phyloP scores from a whole-genome alignment of 2,113 vertebrate species.

The Lophius piscatorius region DNA sequence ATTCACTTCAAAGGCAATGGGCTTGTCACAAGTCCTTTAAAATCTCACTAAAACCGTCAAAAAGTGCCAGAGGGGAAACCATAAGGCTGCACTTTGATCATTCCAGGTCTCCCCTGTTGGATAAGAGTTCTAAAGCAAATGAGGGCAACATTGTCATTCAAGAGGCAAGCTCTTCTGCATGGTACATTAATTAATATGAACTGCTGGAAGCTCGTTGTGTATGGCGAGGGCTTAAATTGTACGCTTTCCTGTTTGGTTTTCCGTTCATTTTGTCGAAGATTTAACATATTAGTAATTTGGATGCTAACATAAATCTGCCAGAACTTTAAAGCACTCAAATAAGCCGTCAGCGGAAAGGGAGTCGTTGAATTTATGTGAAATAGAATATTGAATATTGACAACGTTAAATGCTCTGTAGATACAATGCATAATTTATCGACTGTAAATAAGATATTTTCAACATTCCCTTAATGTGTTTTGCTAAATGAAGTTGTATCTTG shows the following conservation, averaged over 20 bases:
- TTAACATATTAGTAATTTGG: conserved; percentile 13
- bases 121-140: conserved; percentile 65
- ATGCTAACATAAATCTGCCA: not conserved
- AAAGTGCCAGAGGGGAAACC: conserved; percentile 63
- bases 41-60: conserved; percentile 58
- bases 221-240: conserved; percentile 15
- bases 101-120: conserved; percentile 61
- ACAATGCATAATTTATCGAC: conserved; percentile 6
- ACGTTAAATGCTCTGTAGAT: not conserved
- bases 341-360: not conserved
- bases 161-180: conserved; percentile 22
- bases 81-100: conserved; percentile 73
- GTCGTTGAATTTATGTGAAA: not conserved
- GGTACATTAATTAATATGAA: conserved; percentile 46
- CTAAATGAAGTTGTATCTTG: conserved; percentile 11
- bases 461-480: not conserved
- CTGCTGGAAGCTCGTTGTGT: conserved; percentile 29
- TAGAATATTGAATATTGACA: not conserved
- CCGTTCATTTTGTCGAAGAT: conserved; percentile 5
- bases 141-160: conserved; percentile 64
- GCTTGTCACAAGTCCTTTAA: conserved; percentile 70
- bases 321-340: not conserved
- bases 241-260: conserved; percentile 11
- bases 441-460: conserved; percentile 9
- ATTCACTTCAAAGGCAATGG: conserved; percentile 71